Conservation (phyloP, 2,113 vertebrate species). For the Chloebia gouldiae region DNA sequence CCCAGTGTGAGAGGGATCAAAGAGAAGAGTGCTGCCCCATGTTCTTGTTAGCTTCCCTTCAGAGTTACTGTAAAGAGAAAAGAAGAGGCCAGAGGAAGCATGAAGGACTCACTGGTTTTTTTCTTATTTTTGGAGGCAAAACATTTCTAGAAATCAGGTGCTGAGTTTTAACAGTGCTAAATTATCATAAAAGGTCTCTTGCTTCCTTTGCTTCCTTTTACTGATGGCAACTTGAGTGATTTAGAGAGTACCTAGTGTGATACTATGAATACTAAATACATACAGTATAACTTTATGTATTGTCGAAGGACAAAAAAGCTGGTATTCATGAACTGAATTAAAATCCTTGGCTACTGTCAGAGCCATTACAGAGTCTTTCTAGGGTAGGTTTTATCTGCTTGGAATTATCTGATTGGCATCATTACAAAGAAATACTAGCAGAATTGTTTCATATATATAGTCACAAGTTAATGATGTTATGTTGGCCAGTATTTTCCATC, state of each 20-base stretch:
- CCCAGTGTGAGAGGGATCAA: accelerated
- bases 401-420: neutral
- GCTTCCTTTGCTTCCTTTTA: neutral
- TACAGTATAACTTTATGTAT: neutral
- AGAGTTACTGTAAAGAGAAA: neutral
- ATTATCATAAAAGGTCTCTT: neutral
- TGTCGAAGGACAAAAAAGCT: neutral
- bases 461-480: neutral
- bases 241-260: neutral
- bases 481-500: neutral
- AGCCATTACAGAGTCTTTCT: neutral
- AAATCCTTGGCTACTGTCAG: neutral
- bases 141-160: neutral
- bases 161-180: neutral
- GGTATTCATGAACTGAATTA: neutral
- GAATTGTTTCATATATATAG: neutral
- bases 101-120: neutral
- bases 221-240: neutral
- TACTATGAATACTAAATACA: neutral
- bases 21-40: neutral
- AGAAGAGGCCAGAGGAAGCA: neutral
- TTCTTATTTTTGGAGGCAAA: neutral
- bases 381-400: neutral
- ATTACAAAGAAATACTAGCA: neutral
- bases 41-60: neutral